Percentiles rank a stretch among this genome's conserved stretches.
Conservation (phyloP, 2,797 vertebrate genomes). For the Nannoperca obscura region DNA sequence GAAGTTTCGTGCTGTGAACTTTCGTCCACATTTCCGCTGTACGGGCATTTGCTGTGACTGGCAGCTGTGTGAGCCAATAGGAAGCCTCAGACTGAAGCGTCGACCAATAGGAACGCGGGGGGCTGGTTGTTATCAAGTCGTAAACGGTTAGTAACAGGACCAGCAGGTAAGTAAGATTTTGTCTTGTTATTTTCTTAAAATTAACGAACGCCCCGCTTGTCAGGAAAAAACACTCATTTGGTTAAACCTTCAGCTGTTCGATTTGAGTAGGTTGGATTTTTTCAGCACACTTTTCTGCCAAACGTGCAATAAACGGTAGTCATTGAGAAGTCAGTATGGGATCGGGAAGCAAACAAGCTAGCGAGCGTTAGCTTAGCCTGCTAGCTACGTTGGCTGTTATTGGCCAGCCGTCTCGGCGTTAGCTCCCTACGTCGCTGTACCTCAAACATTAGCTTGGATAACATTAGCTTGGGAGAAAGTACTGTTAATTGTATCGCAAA, state of each 20-base stretch:
- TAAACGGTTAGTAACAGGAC: conserved; percentile 80
- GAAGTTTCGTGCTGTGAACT: conserved; percentile 81
- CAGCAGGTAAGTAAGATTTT: conserved; percentile 83
- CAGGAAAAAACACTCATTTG: conserved; percentile 10
- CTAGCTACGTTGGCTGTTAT: conserved; percentile 60
- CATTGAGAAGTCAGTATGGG: conserved; percentile 73
- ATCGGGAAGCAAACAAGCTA: conserved; percentile 78
- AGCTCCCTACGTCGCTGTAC: conserved; percentile 20
- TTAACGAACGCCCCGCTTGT: conserved; percentile 28
- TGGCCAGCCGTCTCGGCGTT: conserved; percentile 41
- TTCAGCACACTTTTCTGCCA: conserved; percentile 32
- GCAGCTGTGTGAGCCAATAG: conserved; percentile 63
- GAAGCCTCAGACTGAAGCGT: neutral
- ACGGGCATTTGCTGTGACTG: conserved; percentile 74
- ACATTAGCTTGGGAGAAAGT: conserved; percentile 64
- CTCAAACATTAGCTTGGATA: conserved; percentile 36
- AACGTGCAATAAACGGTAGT: conserved; percentile 62
- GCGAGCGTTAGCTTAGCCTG: conserved; percentile 69
- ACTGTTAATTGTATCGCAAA: conserved; percentile 22
- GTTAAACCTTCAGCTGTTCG: neutral
- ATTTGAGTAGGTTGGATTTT: conserved; percentile 26
- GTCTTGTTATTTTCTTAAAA: conserved; percentile 71
- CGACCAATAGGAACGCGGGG: conserved; percentile 68
- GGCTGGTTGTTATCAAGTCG: conserved; percentile 71
- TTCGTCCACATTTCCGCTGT: conserved; percentile 83